Conservation (phyloP, 2,888 invertebrate genomes). For the Brachyptera putata region DNA sequence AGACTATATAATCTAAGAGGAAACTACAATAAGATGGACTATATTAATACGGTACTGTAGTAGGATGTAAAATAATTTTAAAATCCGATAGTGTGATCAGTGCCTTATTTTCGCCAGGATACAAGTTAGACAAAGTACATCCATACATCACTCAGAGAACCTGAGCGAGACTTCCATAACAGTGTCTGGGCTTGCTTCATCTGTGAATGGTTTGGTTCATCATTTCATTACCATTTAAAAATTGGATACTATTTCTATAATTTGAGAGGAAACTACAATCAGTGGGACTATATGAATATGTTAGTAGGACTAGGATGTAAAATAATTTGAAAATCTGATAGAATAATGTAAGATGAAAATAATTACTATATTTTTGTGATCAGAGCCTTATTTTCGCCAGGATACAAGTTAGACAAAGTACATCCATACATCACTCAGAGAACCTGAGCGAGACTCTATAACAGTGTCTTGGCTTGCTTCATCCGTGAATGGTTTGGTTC, state of each 20-base stretch:
- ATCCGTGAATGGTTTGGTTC: constrained; percentile 56
- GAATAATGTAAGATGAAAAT: no score
- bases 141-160: constrained; percentile 34
- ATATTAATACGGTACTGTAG: no score
- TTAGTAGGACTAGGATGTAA: no score
- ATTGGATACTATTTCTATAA: no score
- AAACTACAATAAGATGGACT: no score
- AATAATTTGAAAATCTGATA: background rate
- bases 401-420: constrained; percentile 40
- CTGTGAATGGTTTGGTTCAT: constrained; percentile 27
- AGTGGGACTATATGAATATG: no score
- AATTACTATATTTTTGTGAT: constrained; percentile 24
- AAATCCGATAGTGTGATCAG: constrained; percentile 8
- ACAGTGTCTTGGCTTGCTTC: constrained; percentile 40
- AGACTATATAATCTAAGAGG: no score
- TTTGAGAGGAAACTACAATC: no score
- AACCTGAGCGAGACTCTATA: background rate
- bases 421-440: constrained; percentile 9
- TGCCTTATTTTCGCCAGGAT: constrained; percentile 36
- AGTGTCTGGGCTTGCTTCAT: constrained; percentile 5
- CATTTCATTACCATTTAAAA: background rate
- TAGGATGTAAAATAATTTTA: background rate
- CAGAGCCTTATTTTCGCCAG: constrained; percentile 50
- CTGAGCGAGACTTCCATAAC: constrained; percentile 27
- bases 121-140: constrained; percentile 24